Conservation (phyloP, 2,113 vertebrate genomes). For the Phalacrocorax carbo region DNA sequence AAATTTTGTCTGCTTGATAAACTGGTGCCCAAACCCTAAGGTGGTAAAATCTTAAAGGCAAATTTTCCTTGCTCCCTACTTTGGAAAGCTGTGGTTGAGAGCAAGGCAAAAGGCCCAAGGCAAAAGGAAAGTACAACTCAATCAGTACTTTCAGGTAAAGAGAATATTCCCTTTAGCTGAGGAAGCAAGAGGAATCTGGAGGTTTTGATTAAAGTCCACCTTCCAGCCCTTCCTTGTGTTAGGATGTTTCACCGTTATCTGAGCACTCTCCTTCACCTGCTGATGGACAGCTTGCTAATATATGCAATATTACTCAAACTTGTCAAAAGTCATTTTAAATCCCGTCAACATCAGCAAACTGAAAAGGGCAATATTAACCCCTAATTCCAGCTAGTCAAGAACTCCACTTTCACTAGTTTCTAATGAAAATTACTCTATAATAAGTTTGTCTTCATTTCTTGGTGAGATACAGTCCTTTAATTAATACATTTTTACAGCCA, state of each 20-base stretch:
- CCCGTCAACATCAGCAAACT: neutral
- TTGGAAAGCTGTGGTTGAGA: neutral
- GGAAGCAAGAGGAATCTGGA: neutral
- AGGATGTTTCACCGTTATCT: neutral
- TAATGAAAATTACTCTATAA: neutral
- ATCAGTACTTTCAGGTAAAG: neutral
- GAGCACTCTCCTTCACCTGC: neutral
- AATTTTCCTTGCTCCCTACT: neutral
- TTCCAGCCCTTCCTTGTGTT: neutral
- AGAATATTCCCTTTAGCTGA: neutral
- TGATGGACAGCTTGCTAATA: neutral
- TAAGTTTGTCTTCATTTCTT: neutral
- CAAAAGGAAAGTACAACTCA: neutral
- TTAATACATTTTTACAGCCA: slow-evolving; percentile 8
- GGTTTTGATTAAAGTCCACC: neutral
- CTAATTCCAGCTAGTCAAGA: neutral
- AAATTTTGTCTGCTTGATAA: neutral
- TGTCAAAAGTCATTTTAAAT: slow-evolving; percentile 11
- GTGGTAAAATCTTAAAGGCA: neutral
- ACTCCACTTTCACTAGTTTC: neutral
- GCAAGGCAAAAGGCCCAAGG: neutral
- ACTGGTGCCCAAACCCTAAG: neutral
- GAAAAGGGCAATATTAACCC: neutral
- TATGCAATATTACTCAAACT: neutral
- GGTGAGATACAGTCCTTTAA: neutral